These are phyloP conservation scores for Rachycentron canadum DNA, from an alignment of 2,797 vertebrate species.

Conservation along the genomic window DNA sequence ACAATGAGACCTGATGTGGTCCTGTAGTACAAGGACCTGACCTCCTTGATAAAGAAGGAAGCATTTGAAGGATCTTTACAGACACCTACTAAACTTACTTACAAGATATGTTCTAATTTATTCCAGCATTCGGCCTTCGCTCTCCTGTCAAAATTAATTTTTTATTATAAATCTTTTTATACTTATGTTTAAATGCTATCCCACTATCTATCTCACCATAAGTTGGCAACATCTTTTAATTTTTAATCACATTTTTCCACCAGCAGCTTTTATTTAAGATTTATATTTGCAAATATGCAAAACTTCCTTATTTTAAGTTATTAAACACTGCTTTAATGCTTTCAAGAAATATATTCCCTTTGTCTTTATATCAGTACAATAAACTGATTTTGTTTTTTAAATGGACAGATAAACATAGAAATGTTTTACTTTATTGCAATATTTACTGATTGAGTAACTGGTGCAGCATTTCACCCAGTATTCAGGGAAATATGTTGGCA, in stretches of 20 bases:
- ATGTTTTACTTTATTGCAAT: neutral
- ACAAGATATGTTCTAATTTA: neutral
- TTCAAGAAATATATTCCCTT: neutral
- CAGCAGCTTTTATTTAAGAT: neutral
- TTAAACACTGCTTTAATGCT: neutral
- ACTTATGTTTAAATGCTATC: neutral
- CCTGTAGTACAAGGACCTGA: neutral
- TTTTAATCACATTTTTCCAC: too few relatives aligned
- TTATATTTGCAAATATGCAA: neutral
- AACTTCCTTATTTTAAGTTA: neutral
- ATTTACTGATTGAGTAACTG: neutral
- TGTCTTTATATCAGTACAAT: neutral
- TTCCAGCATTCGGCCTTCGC: neutral
- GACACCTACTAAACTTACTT: neutral
- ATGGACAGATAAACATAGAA: neutral
- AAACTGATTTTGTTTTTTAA: neutral
- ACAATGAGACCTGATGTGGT: neutral
- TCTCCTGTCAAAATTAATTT: too few relatives aligned
- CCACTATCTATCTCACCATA: neutral
- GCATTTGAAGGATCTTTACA: neutral
- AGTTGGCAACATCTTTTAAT: neutral
- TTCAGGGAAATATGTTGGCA: neutral
- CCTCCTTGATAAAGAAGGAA: neutral
- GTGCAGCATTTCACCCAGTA: neutral
- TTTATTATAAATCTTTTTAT: neutral